Conservation (phyloP, 2,888 invertebrate species). For the Camponotus fellah region DNA sequence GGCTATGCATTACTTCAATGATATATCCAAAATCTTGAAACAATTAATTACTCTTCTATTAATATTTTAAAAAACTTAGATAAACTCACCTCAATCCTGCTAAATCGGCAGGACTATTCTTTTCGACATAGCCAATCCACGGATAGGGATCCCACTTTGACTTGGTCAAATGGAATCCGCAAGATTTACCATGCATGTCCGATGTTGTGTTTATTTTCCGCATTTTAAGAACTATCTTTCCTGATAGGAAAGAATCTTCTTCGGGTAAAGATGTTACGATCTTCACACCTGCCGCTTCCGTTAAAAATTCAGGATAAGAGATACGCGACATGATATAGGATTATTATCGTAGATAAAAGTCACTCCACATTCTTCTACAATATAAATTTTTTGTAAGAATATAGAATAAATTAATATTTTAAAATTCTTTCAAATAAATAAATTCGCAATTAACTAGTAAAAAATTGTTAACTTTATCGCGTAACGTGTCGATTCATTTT, state of each 20-base stretch:
- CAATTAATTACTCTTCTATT: neutral
- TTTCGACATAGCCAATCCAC: conserved; percentile 91
- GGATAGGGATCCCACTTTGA: conserved; percentile 94
- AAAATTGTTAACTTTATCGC: neutral
- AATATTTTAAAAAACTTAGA: neutral
- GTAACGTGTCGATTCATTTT: conserved; percentile 17
- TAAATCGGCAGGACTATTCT: conserved; percentile 88
- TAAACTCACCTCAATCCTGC: conserved; percentile 88
- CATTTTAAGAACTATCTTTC: conserved; percentile 64
- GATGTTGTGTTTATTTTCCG: conserved; percentile 33
- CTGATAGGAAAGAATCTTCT: conserved; percentile 29
- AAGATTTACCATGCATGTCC: conserved; percentile 82
- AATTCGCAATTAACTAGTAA: conserved; percentile 11
- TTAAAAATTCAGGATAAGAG: conserved; percentile 63
- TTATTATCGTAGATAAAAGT: neutral
- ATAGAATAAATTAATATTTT: neutral
- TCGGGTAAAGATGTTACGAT: conserved; percentile 71
- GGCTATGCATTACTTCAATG: neutral
- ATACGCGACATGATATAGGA: conserved; percentile 50
- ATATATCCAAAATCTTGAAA: neutral
- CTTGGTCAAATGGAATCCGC: conserved; percentile 91
- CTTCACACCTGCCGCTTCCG: conserved; percentile 75
- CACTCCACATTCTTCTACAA: neutral
- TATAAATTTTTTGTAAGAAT: neutral
- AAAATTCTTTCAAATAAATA: neutral